These are phyloP conservation scores for Pseudomyrmex pallidus DNA, from an alignment of 1,140 invertebrate genomes.

Conservation along the genomic window DNA sequence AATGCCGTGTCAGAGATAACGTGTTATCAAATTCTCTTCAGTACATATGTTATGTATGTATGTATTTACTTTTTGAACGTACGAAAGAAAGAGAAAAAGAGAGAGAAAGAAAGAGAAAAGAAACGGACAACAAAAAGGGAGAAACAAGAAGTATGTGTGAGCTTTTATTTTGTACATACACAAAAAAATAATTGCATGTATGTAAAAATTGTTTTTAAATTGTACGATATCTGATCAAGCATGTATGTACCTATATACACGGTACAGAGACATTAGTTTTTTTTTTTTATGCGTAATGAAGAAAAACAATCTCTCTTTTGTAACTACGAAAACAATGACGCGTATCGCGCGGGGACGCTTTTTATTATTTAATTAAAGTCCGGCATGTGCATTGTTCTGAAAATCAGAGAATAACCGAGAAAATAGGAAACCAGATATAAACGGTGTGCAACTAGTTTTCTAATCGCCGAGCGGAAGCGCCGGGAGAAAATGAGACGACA, in stretches of 20 bases:
- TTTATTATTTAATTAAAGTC: constrained; percentile 48
- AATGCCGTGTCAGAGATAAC: constrained; percentile 28
- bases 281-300: too few relatives aligned
- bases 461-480: not conserved
- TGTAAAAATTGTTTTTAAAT: too few relatives aligned
- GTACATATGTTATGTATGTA: too few relatives aligned
- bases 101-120: not conserved
- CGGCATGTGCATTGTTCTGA: not conserved
- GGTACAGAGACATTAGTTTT: not conserved
- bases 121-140: not conserved
- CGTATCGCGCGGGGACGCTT: not conserved
- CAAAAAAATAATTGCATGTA: too few relatives aligned
- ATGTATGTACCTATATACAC: not conserved
- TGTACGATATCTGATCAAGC: not conserved
- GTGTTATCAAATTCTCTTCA: not conserved
- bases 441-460: constrained; percentile 5
- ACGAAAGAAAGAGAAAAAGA: not conserved
- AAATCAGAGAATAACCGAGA: not conserved
- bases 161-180: too few relatives aligned
- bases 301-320: not conserved
- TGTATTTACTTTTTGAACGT: constrained; percentile 1
- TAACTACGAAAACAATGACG: not conserved
- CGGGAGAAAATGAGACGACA: not conserved
- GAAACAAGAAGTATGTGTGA: too few relatives aligned
- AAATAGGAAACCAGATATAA: constrained; percentile 11